These are phyloP conservation scores for Andinoacara biseriatus DNA, from an alignment of 2,113 vertebrate genomes.

Conservation along the genomic window DNA sequence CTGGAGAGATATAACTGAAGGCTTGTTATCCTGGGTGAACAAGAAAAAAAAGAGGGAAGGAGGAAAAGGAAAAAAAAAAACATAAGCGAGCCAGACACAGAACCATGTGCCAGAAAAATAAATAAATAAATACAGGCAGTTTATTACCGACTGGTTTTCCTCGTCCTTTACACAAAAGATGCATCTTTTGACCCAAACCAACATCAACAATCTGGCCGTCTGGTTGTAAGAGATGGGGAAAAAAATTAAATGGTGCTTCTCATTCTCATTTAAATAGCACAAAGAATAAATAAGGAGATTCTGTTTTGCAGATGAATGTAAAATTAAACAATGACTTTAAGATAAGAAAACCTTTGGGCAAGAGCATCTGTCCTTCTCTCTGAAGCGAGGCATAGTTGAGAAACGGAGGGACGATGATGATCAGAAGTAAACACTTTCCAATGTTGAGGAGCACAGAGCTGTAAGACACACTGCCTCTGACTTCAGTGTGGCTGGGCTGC, in stretches of 20 bases:
- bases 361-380: constrained; percentile 79
- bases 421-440: constrained; percentile 79
- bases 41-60: neutral
- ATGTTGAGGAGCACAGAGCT: constrained; percentile 69
- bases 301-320: neutral
- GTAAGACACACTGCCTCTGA: constrained; percentile 45
- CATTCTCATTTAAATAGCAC: neutral
- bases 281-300: neutral
- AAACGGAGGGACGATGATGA: constrained; percentile 81
- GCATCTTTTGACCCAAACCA: constrained; percentile 82
- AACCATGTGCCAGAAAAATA: neutral
- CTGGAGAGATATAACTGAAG: constrained; percentile 91
- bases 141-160: constrained; percentile 82
- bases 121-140: neutral
- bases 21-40: constrained; percentile 88
- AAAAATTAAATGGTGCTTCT: neutral
- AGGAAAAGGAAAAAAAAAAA: neutral
- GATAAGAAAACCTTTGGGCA: constrained; percentile 74
- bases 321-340: neutral
- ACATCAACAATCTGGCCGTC: constrained; percentile 81
- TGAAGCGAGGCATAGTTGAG: constrained; percentile 85
- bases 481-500: neutral
- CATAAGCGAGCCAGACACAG: neutral
- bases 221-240: constrained; percentile 11
- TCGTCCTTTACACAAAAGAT: constrained; percentile 82